Evolutionary conservation across 2,888 invertebrate species (phyloP), one percentile per base, ranked within the genome.

Genomic region (Drosophila subquinaria): DNA sequence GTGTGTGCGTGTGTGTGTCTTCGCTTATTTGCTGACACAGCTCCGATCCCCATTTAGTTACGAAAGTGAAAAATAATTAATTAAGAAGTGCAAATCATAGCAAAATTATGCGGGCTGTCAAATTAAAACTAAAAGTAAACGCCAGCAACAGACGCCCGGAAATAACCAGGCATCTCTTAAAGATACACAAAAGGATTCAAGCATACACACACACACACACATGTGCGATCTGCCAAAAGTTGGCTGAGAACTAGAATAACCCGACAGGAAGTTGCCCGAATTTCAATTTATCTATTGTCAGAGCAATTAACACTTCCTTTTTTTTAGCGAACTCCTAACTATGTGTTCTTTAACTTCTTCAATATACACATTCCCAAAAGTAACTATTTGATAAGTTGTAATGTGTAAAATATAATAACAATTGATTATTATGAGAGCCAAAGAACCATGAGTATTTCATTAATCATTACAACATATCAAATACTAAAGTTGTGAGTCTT

Each of bases 31-130:
- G 86, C 84, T 85, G 84, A 85, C 84, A 63, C 79, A 86, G 79
- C 83, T 76, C 63, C 50, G 76, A 74, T 83, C 69, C 79, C 67
- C 73, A 76, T 69, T 76, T 72, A 66, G 73, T 73, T 73, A 70
- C 73, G 73, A 79, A 74, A 76, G 76, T 74, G 73, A 82, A 86
- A 85, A 87, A 84, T 87, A 86, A 86, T 86, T 86, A 86, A 86
- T 86, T 86, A 88, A 84, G 81, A 86, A 86, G 85, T 86, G 86
- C 88, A 86, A 86, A 82, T 86, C 85, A 86, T 81, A 79, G 85
- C 85, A 85, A 76, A 85, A 88, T 88, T 85, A 86, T 88, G 88
- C 88, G 82, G 86, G 86, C 69, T 76, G 75, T 69, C 79, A 79
- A 85, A 85, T 84, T 82, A 79, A 78, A 75, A 75, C 76, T 76